These are phyloP conservation scores for Trichonephila inaurata DNA, from an alignment of 1,140 invertebrate species.

Conservation along the genomic window DNA sequence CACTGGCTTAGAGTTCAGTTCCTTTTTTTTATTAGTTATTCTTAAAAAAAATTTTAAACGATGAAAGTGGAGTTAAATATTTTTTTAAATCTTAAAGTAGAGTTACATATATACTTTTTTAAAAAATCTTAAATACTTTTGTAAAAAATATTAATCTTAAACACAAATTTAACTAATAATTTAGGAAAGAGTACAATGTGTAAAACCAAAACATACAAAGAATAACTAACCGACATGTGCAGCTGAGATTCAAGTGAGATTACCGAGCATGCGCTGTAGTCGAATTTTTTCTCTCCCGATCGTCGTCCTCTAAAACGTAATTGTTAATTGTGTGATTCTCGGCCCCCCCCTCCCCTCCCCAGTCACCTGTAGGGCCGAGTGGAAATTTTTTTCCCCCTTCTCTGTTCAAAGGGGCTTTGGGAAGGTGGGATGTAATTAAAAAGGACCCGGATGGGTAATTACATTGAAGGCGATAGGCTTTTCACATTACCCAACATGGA, in stretches of 20 bases:
- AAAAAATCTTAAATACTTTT: no score
- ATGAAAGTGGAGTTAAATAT: no score
- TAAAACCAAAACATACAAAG: no score
- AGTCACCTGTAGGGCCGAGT: not conserved
- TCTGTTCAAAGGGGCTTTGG: not conserved
- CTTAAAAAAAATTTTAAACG: no score
- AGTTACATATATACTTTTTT: no score
- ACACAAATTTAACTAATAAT: no score
- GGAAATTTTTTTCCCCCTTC: conserved; percentile 12
- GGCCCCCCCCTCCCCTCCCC: not conserved
- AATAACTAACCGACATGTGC: no score
- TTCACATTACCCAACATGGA: not conserved
- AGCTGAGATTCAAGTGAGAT: not conserved
- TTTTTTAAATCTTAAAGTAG: no score
- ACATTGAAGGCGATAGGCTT: not conserved
- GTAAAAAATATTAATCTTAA: no score
- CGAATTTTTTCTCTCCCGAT: not conserved
- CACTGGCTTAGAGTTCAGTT: no score
- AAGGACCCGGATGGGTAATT: conserved; percentile 25
- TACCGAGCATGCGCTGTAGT: not conserved
- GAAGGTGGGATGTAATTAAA: conserved; percentile 38
- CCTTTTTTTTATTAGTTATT: no score
- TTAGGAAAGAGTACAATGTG: no score
- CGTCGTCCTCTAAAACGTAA: not conserved
- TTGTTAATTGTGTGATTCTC: conserved; percentile 59